Evolutionary conservation across 2,888 invertebrate species (phyloP).

Genomic region (Encarsia formosa): DNA sequence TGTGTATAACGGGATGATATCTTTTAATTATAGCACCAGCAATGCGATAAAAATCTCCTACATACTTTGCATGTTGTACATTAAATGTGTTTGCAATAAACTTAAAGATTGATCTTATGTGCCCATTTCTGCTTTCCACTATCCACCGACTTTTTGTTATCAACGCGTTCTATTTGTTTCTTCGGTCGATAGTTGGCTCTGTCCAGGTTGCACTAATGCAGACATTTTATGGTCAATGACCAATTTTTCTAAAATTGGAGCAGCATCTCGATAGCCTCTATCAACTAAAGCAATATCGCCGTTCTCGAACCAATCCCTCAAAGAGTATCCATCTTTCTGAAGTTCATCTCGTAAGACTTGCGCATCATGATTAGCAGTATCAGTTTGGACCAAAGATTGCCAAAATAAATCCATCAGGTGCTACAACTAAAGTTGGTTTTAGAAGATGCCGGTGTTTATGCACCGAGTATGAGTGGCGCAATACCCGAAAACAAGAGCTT

Average conservation of each 20-base stretch:
- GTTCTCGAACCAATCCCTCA: slow-evolving; percentile 19
- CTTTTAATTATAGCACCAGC: too few relatives aligned
- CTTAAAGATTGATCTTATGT: too few relatives aligned
- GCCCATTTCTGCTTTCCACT: too few relatives aligned
- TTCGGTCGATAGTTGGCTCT: slow-evolving; percentile 16
- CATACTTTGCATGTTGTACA: too few relatives aligned
- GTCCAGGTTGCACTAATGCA: slow-evolving; percentile 11
- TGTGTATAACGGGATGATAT: too few relatives aligned
- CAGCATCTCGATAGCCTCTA: slow-evolving; percentile 19
- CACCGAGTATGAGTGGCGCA: too few relatives aligned
- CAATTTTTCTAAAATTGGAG: slow-evolving; percentile 8
- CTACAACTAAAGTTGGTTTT: slow-evolving; percentile 20
- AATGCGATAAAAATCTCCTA: too few relatives aligned
- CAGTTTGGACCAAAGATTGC: slow-evolving; percentile 17
- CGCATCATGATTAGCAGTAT: slow-evolving; percentile 15
- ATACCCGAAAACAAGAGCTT: slow-evolving; percentile 9
- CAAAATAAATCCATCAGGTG: too few relatives aligned
- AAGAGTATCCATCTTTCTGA: neutral
- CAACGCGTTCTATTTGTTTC: too few relatives aligned
- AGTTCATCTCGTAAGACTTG: too few relatives aligned
- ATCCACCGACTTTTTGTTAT: too few relatives aligned
- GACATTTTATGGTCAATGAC: slow-evolving; percentile 22
- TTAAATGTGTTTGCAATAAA: too few relatives aligned
- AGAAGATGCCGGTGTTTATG: slow-evolving; percentile 13
- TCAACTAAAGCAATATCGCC: slow-evolving; percentile 20